Base-by-base conservation (phyloP, 1,140 invertebrate species). In the Macrobrachium rosenbergii region DNA sequence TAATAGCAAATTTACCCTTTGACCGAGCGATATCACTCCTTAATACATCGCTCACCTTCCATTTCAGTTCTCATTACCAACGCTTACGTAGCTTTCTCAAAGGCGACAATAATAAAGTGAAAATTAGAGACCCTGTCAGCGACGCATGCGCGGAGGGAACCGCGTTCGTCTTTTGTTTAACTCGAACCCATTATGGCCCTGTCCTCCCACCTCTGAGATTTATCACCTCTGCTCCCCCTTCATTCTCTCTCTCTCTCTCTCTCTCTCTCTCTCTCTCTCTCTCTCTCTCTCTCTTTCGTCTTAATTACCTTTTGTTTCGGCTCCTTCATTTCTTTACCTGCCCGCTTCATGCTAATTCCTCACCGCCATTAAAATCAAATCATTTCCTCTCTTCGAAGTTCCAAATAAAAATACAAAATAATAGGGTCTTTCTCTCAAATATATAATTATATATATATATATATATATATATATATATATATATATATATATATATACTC, bases 91-190 rank as follows among this genome's bases (percentile, higher is more conserved):
- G 81, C 81, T 82, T 87, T 87, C 79, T 87, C 79, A 67, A 82
- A 82, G 78, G 85, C 78, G 85, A 87, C 85, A 87, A 87, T 87
- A 87, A 87, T 79, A 87, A 87, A 87, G 85, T 87, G 85, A 87
- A 87, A 87, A 87, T 87, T 87, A 87, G 85, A 81, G 85, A 63
- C 81, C 78, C 85, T 87, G 85, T 87, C 85, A 87, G 85, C 85
- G 85, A 82, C 85, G 85, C 85, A 87, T 81, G 85, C 85, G 85
- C 78, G 81, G 79, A 76, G 37, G 79, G 73, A 81, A 75, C 85
- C 69, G 78, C 78, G 85, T 87, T 59, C 78, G 85, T 87, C 85
- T 87, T 87, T 87, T 87, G 85, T 87, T 87, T 87, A 87, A 87
- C 85, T 87, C 85, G 79, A 82, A 77, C 69, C 85, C 85, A 87